A percentile compares a stretch with the other conserved stretches of the same genome.
Conservation (phyloP, 2,113 vertebrate genomes). For the Psittacus erithacus region DNA sequence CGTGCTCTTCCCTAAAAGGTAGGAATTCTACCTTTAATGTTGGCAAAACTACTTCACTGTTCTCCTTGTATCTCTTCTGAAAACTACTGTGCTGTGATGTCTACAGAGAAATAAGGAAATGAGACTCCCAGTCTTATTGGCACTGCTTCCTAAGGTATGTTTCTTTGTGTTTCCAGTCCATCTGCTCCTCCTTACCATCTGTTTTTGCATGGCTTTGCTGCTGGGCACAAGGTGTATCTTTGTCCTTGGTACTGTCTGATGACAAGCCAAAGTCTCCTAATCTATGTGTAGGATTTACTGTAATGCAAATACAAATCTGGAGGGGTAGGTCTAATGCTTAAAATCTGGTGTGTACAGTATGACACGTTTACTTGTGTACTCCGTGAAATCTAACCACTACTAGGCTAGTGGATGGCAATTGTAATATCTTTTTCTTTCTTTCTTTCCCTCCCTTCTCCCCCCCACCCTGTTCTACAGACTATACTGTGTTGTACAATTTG, state of each 20-base stretch:
- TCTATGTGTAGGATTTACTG: not conserved
- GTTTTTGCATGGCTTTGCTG: not conserved
- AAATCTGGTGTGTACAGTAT: not conserved
- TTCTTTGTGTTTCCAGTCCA: not conserved
- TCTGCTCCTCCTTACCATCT: fast-evolving
- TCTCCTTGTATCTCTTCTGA: not conserved
- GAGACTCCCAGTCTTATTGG: not conserved
- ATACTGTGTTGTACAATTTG: not conserved
- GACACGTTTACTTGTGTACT: fast-evolving
- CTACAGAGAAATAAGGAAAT: not conserved
- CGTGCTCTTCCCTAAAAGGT: not conserved
- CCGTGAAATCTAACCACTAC: not conserved
- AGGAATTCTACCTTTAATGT: not conserved
- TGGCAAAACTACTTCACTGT: not conserved
- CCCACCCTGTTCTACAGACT: not conserved
- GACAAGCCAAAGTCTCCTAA: not conserved
- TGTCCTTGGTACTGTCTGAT: not conserved
- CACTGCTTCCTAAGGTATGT: not conserved
- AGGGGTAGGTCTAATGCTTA: not conserved
- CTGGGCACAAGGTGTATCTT: not conserved
- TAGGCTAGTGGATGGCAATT: not conserved
- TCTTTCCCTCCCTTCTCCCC: not conserved
- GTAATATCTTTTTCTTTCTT: not conserved
- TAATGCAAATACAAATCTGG: not conserved
- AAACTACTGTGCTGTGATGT: not conserved